Conservation (phyloP, 2,113 vertebrate genomes). For the Alosa alosa region DNA sequence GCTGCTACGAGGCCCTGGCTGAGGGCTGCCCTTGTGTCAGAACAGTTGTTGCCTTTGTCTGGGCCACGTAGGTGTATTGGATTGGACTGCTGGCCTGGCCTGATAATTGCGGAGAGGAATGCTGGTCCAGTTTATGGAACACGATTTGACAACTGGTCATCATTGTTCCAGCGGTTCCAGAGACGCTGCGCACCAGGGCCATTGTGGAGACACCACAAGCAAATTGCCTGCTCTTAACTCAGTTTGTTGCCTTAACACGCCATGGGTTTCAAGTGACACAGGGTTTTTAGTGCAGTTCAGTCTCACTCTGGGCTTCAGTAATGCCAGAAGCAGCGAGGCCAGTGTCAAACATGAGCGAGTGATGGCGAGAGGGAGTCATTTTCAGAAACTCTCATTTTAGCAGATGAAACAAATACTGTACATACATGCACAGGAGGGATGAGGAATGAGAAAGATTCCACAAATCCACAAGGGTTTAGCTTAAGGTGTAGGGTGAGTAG, state of each 20-base stretch:
- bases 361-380: neutral
- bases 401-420: neutral
- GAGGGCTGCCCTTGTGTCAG: slow-evolving; percentile 65
- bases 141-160: slow-evolving; percentile 64
- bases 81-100: slow-evolving; percentile 64
- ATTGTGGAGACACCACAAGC: slow-evolving; percentile 58
- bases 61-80: slow-evolving; percentile 71
- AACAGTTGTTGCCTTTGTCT: slow-evolving; percentile 70
- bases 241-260: slow-evolving; percentile 50
- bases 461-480: neutral
- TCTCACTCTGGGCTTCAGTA: neutral
- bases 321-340: neutral
- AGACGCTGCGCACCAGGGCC: slow-evolving; percentile 38
- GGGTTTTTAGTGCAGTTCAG: slow-evolving; percentile 22
- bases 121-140: slow-evolving; percentile 63
- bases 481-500: too few species aligned
- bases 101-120: slow-evolving; percentile 74
- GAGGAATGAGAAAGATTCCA: neutral
- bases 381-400: slow-evolving; percentile 3
- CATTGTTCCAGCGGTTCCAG: slow-evolving; percentile 64
- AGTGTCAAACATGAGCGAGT: neutral
- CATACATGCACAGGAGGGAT: neutral
- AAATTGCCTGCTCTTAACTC: slow-evolving; percentile 66
- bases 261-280: slow-evolving; percentile 23
- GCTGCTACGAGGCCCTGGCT: slow-evolving; percentile 56